phyloP scores from a whole-genome alignment of 2,113 vertebrate genomes.

The Mastomys natalensis region DNA sequence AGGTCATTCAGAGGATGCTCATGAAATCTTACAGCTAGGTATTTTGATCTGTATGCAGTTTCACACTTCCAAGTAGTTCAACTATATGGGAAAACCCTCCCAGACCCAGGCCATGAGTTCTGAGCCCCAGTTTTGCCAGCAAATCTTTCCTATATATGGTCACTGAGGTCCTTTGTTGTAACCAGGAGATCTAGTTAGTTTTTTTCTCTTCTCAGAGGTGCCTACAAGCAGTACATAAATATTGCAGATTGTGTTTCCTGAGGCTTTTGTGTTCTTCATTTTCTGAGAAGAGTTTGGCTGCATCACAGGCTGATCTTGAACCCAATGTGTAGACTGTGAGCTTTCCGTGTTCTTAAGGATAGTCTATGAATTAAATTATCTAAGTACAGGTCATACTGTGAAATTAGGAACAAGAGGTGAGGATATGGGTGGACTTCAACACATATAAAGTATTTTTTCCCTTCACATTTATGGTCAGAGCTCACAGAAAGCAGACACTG shows the following conservation, averaged over 20 bases:
- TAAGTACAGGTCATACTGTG: background rate
- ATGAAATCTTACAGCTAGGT: background rate
- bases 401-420: background rate
- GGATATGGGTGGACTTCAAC: constrained; percentile 24
- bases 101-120: background rate
- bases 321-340: background rate
- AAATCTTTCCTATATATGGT: background rate
- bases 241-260: background rate
- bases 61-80: background rate
- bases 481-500: constrained; percentile 33
- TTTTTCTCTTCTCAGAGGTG: background rate
- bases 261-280: background rate
- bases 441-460: constrained; percentile 7
- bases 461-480: constrained; percentile 17
- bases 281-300: background rate
- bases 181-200: background rate
- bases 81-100: background rate
- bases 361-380: background rate
- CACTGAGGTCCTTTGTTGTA: background rate
- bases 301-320: too few relatives aligned
- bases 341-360: background rate
- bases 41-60: background rate
- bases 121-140: background rate
- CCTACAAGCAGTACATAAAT: background rate
- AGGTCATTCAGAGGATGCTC: background rate